Base-by-base conservation (phyloP, 2,113 vertebrate genomes). In the Trogon surrucura region DNA sequence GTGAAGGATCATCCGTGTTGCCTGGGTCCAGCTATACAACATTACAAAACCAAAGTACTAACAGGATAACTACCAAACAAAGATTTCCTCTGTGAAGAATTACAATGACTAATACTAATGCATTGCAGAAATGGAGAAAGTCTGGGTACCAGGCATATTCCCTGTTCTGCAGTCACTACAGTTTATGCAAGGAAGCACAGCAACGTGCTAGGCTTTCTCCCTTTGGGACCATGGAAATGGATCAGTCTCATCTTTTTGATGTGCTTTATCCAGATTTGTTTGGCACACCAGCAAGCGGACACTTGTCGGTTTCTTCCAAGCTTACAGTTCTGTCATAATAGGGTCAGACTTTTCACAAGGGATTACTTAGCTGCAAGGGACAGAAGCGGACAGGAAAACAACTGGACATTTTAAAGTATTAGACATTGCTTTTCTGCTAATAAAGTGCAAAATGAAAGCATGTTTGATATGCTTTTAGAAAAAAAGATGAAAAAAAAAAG, bases 231-330 rank as follows among this genome's bases (percentile, higher is more conserved):
- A 53, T 0, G 5, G 69, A 70, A 93, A 77, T 74, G 34, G 44
- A 90, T 79, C 60, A 10, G 8, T 66, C 26, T 50, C 69, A 26
- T 78, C 47, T 80, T 81, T 95, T 89, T 89, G 14, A 85, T 62
- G 62, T 70, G 58, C 54, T 94, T 93, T 73, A 83, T 83, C 44
- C 64, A 91, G 62, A 94, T 80, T 85, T 84, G 58, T 69, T 87
- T 90, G 85, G 75, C 64, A 73, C 38, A 88, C 3, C 44, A 70
- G 36, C 66, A 92, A 93, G 56, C 0, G 0, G 60, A 88, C 36
- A 60, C 11, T 87, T 71, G 88, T 0, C 60, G 74, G 73, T 77
- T 82, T 93, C 54, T 88, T 77, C 85, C 60, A 47, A 62, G 50
- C 3, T 94, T 85, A 50, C n/a, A 82, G 44, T 66, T 94, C 64